Evolutionary conservation across 1,140 invertebrate species (phyloP), one percentile per base, ranked within the genome.

Genomic region (Penaeus vannamei): DNA sequence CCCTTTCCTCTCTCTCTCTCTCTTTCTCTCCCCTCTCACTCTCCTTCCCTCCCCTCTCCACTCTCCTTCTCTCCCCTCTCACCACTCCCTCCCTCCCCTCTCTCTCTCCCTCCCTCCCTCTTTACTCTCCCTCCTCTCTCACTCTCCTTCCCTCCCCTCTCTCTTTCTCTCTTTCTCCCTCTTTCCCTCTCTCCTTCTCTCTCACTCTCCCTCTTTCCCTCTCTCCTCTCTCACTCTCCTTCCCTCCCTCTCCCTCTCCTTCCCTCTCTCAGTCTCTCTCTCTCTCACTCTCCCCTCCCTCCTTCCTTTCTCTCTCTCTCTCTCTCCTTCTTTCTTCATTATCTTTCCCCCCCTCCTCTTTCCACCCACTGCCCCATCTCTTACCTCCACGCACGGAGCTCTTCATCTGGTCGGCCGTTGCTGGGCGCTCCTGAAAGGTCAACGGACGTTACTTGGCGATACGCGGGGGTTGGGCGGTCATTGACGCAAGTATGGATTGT

Each of bases 341-440:
- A 29, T 59, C n/a, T 59, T 23, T 64, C 53, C 14, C 53, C 14
- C 53, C 14, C 53, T 53, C 17, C 53, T 53, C 53, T 53, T 53
- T 53, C 5, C 12, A 10, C 7, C 29, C 23, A n/a, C 23, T 23
- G 42, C 23, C 22, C n/a, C 26, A 23, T 5, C 7, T 61, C 86
- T 88, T 46, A 84, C 81, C 86, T 88, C 86, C 86, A 88, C 10
- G 86, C 42, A 60, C 86, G 72, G 17, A 60, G n/a, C 2, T 88
- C 86, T 19, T 88, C 86, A 1, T 88, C 81, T 12, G 62, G 86
- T 5, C 86, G 86, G 14, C 59, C n/a, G 26, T 60, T 84, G 81
- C 66, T 84, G 64, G 86, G 86, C 14, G 81, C 46, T n/a, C 86
- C 86, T 32, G 81, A 19, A 32, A 32, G 26, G 72, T 32, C 19